Evolutionary conservation across 2,888 invertebrate genomes (phyloP).

Genomic region (Caenorhabditis sp.): DNA sequence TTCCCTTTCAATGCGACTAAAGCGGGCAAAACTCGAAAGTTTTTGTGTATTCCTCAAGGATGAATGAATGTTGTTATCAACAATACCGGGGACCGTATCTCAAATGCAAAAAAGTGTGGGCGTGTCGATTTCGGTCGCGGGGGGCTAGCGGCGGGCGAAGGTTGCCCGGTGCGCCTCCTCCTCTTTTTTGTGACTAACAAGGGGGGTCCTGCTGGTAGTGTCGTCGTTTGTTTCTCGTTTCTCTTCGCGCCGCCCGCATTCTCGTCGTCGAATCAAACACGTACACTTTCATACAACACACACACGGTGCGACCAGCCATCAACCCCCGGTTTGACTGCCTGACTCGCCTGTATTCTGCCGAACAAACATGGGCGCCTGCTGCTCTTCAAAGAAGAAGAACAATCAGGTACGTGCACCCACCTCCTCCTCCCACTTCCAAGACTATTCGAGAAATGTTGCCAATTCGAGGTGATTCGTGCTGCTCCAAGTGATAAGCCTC

Average conservation of each 20-base stretch:
- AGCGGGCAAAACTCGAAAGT: slow-evolving; percentile 29
- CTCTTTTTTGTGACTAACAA: slow-evolving; percentile 56
- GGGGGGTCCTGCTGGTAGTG: slow-evolving; percentile 56
- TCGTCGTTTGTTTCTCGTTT: slow-evolving; percentile 57
- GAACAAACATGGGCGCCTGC: slow-evolving; percentile 66
- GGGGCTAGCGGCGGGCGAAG: slow-evolving; percentile 32
- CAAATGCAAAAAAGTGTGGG: slow-evolving; percentile 22
- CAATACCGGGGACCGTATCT: slow-evolving; percentile 26
- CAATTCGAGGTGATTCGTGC: background rate
- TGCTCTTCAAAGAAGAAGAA: slow-evolving; percentile 66
- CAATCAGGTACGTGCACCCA: slow-evolving; percentile 54
- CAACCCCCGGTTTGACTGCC: slow-evolving; percentile 44
- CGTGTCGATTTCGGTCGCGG: slow-evolving; percentile 51
- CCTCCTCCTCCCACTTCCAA: slow-evolving; percentile 7
- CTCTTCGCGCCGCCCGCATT: slow-evolving; percentile 56
- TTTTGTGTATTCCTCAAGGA: slow-evolving; percentile 28
- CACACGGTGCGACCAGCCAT: slow-evolving; percentile 49
- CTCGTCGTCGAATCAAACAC: slow-evolving; percentile 57
- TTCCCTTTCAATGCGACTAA: too few species aligned
- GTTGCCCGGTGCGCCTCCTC: slow-evolving; percentile 53
- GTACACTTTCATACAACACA: slow-evolving; percentile 51
- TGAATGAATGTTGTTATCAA: slow-evolving; percentile 22
- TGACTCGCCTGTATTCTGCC: slow-evolving; percentile 50
- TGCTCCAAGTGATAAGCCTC: slow-evolving; percentile 28
- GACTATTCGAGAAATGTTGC: slow-evolving; percentile 12